Percentiles rank a stretch among this genome's conserved stretches.
These are phyloP conservation scores for Tragulus kanchil DNA, from an alignment of 2,113 vertebrate genomes.

Conservation along the genomic window DNA sequence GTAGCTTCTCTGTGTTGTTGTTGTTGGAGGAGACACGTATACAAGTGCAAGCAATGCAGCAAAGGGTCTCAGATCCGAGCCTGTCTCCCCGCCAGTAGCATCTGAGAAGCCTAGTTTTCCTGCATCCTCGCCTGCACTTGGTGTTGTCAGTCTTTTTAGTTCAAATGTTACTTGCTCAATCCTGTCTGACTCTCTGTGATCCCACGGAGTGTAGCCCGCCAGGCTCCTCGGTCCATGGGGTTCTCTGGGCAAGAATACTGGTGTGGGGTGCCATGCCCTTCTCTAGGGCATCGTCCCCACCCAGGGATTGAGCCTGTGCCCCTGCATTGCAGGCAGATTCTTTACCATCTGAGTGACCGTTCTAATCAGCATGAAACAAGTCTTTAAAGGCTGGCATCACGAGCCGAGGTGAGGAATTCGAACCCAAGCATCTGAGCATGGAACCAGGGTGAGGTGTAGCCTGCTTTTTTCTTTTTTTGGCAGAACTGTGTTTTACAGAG, in stretches of 20 bases:
- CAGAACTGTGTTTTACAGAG: neutral
- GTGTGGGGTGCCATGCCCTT: neutral
- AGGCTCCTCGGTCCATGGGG: neutral
- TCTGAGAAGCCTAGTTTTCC: neutral
- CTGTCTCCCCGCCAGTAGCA: neutral
- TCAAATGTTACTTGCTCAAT: neutral
- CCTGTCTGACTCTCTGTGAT: neutral
- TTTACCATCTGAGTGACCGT: neutral
- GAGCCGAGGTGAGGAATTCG: neutral
- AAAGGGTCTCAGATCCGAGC: neutral
- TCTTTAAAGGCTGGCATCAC: neutral
- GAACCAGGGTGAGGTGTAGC: accelerated
- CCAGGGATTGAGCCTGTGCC: neutral
- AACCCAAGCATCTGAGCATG: accelerated
- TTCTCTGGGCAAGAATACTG: neutral
- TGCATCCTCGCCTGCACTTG: neutral
- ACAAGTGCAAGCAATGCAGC: neutral
- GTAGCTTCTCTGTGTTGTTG: neutral
- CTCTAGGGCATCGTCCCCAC: neutral
- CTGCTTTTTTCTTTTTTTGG: neutral
- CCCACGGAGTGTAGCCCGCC: neutral
- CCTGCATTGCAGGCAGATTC: neutral
- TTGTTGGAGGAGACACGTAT: neutral
- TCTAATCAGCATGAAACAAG: neutral
- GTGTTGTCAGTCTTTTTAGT: neutral